A percentile compares a stretch with the other conserved stretches of the same genome.
Conservation (phyloP, 1,140 invertebrate species). For the Cotesia typhae region DNA sequence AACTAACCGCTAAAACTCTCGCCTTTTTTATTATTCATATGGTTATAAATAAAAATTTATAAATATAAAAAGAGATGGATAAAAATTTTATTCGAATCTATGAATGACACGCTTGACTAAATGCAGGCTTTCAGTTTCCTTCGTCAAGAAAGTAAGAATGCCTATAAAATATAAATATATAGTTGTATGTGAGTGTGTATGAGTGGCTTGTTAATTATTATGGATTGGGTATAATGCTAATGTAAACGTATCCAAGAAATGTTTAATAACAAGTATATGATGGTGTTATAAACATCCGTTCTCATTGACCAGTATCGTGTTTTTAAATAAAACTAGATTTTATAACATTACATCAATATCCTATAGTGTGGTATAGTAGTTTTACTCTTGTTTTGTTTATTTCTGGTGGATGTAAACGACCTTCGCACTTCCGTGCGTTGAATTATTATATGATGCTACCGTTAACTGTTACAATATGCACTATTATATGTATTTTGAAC, state of each 20-base stretch:
- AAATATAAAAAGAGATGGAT: too few species aligned
- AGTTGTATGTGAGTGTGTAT: too few species aligned
- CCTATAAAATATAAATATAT: neutral
- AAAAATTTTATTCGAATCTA: constrained; percentile 2
- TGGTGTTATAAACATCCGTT: constrained; percentile 4
- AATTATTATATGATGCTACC: neutral
- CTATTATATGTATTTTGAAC: too few species aligned
- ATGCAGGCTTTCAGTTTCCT: constrained; percentile 5
- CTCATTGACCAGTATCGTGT: constrained; percentile 14
- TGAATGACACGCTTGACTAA: constrained; percentile 5
- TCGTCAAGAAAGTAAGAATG: constrained; percentile 2
- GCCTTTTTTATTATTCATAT: constrained; percentile 24
- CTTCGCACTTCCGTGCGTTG: constrained; percentile 29
- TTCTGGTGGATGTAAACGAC: neutral
- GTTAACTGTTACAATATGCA: too few species aligned
- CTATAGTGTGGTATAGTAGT: neutral
- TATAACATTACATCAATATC: neutral
- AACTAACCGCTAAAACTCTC: neutral
- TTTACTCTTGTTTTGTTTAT: neutral
- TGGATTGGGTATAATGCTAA: neutral
- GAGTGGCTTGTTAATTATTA: neutral
- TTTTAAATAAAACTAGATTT: constrained; percentile 9
- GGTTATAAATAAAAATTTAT: constrained; percentile 13
- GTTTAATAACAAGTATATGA: constrained; percentile 1
- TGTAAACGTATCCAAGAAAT: neutral